phyloP scores from a whole-genome alignment of 2,888 invertebrate species.

The Belgica antarctica region DNA sequence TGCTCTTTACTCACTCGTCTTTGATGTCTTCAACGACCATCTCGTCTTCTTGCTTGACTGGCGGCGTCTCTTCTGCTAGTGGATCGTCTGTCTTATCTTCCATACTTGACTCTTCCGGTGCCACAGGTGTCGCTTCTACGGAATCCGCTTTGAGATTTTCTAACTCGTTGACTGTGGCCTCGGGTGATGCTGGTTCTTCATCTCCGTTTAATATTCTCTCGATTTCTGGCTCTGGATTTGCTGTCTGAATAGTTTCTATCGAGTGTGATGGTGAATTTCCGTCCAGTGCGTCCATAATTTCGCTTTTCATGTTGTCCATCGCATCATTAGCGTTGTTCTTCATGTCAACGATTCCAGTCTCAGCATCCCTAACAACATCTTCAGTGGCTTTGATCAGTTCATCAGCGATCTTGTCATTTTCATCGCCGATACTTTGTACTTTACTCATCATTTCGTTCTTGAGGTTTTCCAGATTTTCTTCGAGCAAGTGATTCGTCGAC shows the following conservation, averaged over 20 bases:
- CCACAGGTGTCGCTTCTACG: background rate
- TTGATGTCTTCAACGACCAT: slow-evolving; percentile 39
- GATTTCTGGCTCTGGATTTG: slow-evolving; percentile 52
- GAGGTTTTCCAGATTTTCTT: slow-evolving; percentile 45
- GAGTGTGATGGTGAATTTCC: slow-evolving; percentile 24
- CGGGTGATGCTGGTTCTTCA: slow-evolving; percentile 17
- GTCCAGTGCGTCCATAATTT: slow-evolving; percentile 13
- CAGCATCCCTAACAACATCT: slow-evolving; percentile 33
- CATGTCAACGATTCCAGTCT: slow-evolving; percentile 28
- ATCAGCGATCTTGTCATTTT: slow-evolving; percentile 46
- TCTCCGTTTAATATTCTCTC: slow-evolving; percentile 45
- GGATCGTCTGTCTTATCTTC: background rate
- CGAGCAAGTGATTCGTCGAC: slow-evolving; percentile 42
- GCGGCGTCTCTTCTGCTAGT: background rate
- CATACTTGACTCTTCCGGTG: background rate
- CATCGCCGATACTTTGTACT: slow-evolving; percentile 45
- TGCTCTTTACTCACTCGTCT: slow-evolving; percentile 39
- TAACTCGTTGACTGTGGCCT: slow-evolving; percentile 30
- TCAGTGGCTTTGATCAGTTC: slow-evolving; percentile 45
- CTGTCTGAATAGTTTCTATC: slow-evolving; percentile 50
- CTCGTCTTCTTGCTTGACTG: slow-evolving; percentile 32
- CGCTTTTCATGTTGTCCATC: slow-evolving; percentile 8
- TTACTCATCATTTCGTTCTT: slow-evolving; percentile 44
- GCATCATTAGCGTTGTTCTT: slow-evolving; percentile 27
- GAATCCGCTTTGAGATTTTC: background rate